Evolutionary conservation across 2,888 invertebrate species (phyloP).

Genomic region (Zelleria hepariella): DNA sequence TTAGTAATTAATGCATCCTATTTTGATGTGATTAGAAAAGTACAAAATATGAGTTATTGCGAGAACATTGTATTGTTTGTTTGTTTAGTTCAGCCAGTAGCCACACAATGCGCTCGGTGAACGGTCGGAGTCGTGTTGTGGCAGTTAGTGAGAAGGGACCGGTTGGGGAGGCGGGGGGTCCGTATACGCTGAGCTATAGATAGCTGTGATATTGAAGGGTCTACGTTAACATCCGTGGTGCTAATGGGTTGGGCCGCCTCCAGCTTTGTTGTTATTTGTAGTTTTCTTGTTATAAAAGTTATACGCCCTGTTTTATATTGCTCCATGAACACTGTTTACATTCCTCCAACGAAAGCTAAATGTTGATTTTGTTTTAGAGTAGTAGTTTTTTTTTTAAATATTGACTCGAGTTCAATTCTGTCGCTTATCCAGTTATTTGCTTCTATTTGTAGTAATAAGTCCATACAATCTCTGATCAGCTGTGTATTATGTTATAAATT

Average conservation of each 20-base stretch:
- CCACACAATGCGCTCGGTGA: neutral
- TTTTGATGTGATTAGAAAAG: conserved; percentile 21
- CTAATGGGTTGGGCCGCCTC: conserved; percentile 51
- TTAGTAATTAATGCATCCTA: neutral
- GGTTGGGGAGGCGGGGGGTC: conserved; percentile 4
- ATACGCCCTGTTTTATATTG: conserved; percentile 57
- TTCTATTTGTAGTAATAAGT: conserved; percentile 52
- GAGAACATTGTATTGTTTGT: conserved; percentile 19
- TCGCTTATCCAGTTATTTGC: conserved; percentile 54
- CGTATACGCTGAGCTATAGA: neutral
- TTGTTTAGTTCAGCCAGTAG: conserved; percentile 9
- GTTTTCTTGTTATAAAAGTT: conserved; percentile 55
- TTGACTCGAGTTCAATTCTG: conserved; percentile 45
- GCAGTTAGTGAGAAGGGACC: neutral
- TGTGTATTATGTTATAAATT: conserved; percentile 49
- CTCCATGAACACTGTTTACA: conserved; percentile 63
- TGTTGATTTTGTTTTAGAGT: conserved; percentile 64
- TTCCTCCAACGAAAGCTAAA: conserved; percentile 62
- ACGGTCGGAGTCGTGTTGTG: neutral
- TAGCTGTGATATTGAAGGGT: conserved; percentile 20
- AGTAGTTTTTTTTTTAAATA: conserved; percentile 41
- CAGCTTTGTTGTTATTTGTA: conserved; percentile 55
- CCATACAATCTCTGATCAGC: conserved; percentile 45
- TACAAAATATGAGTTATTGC: conserved; percentile 47
- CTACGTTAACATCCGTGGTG: conserved; percentile 44